Base-by-base conservation (phyloP, 2,888 invertebrate species). In the Liodrosophila aerea region DNA sequence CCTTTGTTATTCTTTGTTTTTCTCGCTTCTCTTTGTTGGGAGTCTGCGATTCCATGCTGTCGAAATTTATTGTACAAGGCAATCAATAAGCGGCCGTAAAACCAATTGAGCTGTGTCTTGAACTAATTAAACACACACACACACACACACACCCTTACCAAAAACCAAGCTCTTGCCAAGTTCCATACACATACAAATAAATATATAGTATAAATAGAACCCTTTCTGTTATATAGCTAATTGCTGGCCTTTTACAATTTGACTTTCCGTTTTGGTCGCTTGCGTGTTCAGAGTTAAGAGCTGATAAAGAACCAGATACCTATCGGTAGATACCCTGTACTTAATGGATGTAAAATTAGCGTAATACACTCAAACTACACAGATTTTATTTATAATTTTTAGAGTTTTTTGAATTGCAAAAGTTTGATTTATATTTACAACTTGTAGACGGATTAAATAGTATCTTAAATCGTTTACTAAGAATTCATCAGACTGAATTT, bases 21-120 rank as follows among this genome's bases (percentile, higher is more conserved):
- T 15, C 7, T 9, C 7, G 43, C 22, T n/a, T 22, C 5, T 22
- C 5, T 22, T 22, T 22, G 2, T 22, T 22, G 22, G 22, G 22
- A 22, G 22, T 22, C 22, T 22, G 34, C 5, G 41, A 22, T 47
- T 18, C 9, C 40, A 27, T 34, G 46, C 44, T 50, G 51, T 43
- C 16, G 12, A 59, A 81, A 81, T 81, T 76, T 81, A 84, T 76
- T 69, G 82, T 40, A 37, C 40, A 39, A 41, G 49, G 69, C 69
- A 82, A 78, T 85, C 77, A 82, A 78, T 85, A 77, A 41, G 62
- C 58, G 50, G 57, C 67, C 46, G 61, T 77, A 58, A 58, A 77
- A 67, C 71, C 77, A 85, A 85, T 77, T 85, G 64, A 66, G 49
- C 56, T 66, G 54, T 64, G 83, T 85, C 75, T 82, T 70, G 71